Base-by-base conservation (phyloP, 2,113 vertebrate species). In the Lepus americanus region DNA sequence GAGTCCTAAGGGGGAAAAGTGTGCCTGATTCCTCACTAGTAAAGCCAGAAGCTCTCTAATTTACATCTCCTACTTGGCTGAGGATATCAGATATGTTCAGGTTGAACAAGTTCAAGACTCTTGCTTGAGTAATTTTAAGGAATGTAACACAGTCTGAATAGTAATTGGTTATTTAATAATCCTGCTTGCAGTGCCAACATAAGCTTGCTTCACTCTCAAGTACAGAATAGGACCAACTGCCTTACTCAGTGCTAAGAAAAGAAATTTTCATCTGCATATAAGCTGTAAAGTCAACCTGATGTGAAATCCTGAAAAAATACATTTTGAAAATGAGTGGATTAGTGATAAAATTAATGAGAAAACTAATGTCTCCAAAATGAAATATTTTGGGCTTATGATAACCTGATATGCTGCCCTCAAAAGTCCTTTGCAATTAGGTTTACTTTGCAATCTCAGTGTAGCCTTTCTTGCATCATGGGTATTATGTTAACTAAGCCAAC, bases 101-200 rank as follows among this genome's bases (percentile, higher is more conserved):
- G 82, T 87, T 97, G 95, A 97, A 96, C 70, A 97, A 93, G 86
- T 94, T 96, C 92, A 95, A 96, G 92, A 96, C 59, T 95, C 80
- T 90, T 82, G 74, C 95, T 97, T 85, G 85, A 95, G 90, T 96
- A 97, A 96, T 96, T 97, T 96, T 92, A 97, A 88, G 94, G 82
- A 93, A 97, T 80, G 69, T 90, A 95, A 92, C 87, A 95, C 7
- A 63, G 90, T n/a, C 79, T 96, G 97, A 95, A 96, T 96, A 95
- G 92, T 92, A 96, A 97, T 96, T 94, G 94, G 95, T 92, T 97
- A 96, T 96, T 96, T 94, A 97, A 97, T 96, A 95, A 97, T 85
- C 85, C 81, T 87, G 51, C 78, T 96, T 70, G 61, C 82, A 86
- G 77, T 53, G 36, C 85, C 85, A 94, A 66, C 39, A 39, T 89